Evolutionary conservation across 2,113 vertebrate genomes (phyloP), one percentile per base, ranked within the genome.

Genomic region (Picathartes gymnocephalus): DNA sequence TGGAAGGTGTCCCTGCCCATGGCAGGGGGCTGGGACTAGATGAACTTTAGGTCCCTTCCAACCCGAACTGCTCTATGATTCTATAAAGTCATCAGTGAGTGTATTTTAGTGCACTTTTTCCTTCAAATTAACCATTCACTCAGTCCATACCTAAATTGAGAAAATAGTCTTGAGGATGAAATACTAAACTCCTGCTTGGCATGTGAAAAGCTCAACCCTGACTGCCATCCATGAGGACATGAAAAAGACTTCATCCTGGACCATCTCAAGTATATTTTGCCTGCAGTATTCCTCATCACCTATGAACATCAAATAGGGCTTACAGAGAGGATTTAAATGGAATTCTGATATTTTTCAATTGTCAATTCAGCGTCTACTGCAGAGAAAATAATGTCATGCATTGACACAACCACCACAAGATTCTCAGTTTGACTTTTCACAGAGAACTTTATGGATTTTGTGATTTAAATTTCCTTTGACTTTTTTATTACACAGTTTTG

Each of bases 391-490:
- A 61, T 68, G 60, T 6, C 37, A 50, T 4, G 4, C 12, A 4
- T 74, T 54, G 56, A n/a, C 35, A 78, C 9, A 86, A 25, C 7
- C 11, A 61, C 11, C 2, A 19, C 17, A 21, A 71, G 69, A 37
- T 33, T 74, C 56, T 51, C 11, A 28, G 27, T 53, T 40, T 69
- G 81, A 39, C 31, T 88, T 71, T 78, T 68, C 51, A 79, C 42
- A 54, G 33, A 56, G 42, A 85, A 60, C 13, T 64, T 89, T 35
- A 48, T 51, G 22, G 50, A 82, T 82, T 91, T 64, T 51, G 30
- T 82, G 25, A 81, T 91, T 81, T 79, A 72, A 87, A 89, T 87
- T 87, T 84, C 24, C 53, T 85, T 60, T 74, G 73, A 65, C 25
- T 57, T 92, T 81, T 84, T 91, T 87, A 81, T 72, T 81, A 56